These are phyloP conservation scores for Antidorcas marsupialis DNA, from an alignment of 2,113 vertebrate genomes.

Conservation along the genomic window DNA sequence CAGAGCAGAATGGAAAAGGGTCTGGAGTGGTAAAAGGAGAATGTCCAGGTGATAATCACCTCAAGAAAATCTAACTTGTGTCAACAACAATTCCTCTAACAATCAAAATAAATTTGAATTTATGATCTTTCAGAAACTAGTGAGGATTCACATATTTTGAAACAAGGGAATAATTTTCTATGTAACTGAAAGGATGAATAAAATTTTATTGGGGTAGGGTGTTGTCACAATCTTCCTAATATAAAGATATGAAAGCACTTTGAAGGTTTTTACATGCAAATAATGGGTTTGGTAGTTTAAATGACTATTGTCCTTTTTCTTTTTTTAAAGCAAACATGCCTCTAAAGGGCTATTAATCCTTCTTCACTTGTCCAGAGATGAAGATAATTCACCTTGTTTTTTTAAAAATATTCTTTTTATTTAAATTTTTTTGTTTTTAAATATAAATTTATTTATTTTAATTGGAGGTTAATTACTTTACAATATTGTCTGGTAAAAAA, in stretches of 20 bases:
- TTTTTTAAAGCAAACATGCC: not conserved
- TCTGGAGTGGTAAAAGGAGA: not conserved
- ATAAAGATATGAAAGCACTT: not conserved
- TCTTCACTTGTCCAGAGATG: not conserved
- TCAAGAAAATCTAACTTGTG: not conserved
- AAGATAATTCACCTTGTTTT: slow-evolving; percentile 16
- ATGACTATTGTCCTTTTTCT: not conserved
- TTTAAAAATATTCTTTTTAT: not conserved
- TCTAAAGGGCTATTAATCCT: not conserved
- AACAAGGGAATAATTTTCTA: not conserved
- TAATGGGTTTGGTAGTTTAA: slow-evolving; percentile 39
- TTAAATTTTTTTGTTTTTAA: not conserved
- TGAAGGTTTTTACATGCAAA: not conserved
- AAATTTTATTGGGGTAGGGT: not conserved
- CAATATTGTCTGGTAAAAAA: not conserved
- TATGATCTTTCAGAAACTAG: slow-evolving; percentile 9
- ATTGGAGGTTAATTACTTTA: too few relatives aligned
- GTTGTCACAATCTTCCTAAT: not conserved
- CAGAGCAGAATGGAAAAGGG: not conserved
- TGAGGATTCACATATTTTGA: not conserved
- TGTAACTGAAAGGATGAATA: not conserved
- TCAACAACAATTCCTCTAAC: not conserved
- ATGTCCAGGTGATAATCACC: not conserved
- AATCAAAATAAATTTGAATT: slow-evolving; percentile 8
- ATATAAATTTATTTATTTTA: too few relatives aligned